A percentile compares a stretch with the other conserved stretches of the same genome.
These are phyloP conservation scores for Heliconius hermathena DNA, from an alignment of 1,140 invertebrate genomes.

Conservation along the genomic window DNA sequence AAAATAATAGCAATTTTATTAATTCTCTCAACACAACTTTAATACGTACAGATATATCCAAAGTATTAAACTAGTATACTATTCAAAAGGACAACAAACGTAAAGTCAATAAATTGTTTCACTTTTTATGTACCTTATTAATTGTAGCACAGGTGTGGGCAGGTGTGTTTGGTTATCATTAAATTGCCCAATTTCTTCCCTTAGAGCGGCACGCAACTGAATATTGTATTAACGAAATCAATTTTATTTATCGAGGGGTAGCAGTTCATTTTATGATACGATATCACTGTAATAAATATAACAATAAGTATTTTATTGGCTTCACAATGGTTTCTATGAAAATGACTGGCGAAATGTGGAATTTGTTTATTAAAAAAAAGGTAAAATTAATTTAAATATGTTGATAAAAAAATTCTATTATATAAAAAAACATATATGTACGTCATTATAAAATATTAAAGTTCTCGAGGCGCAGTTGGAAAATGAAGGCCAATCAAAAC, in stretches of 20 bases:
- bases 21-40: neutral
- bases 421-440: too few relatives aligned
- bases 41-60: neutral
- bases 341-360: too few relatives aligned
- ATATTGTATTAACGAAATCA: constrained; percentile 11
- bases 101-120: constrained; percentile 7
- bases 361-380: too few relatives aligned
- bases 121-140: constrained; percentile 18
- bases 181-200: constrained; percentile 54
- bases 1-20: too few relatives aligned
- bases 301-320: neutral
- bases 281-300: constrained; percentile 5
- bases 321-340: neutral
- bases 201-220: neutral
- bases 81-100: constrained; percentile 6
- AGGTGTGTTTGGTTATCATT: constrained; percentile 60
- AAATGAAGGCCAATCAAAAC: too few relatives aligned
- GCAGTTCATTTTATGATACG: constrained; percentile 16
- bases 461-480: too few relatives aligned
- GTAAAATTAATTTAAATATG: too few relatives aligned
- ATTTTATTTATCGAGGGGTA: neutral
- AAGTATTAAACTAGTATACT: neutral
- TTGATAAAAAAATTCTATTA: neutral
- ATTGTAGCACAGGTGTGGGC: constrained; percentile 41
- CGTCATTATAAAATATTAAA: too few relatives aligned